A percentile compares a stretch with the other conserved stretches of the same genome.
phyloP scores from a whole-genome alignment of 2,113 vertebrate genomes.

The Alexandromys fortis region DNA sequence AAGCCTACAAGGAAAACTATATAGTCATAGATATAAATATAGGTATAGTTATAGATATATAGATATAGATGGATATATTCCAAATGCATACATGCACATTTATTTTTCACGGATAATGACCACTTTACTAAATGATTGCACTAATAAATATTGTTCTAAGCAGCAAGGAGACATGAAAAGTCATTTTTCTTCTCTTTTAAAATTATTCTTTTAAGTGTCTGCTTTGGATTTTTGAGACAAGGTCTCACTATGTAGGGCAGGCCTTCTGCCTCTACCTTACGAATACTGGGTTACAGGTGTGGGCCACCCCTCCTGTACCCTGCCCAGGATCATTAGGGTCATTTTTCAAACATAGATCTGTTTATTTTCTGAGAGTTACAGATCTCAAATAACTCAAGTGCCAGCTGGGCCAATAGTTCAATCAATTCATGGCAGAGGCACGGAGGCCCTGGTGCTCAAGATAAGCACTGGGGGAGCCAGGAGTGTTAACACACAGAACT shows the following conservation, averaged over 20 bases:
- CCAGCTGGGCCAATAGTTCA: background rate
- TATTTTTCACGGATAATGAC: background rate
- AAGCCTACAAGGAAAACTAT: background rate
- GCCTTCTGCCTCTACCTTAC: background rate
- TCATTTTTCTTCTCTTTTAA: constrained; percentile 39
- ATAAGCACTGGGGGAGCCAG: background rate
- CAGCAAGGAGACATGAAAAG: background rate
- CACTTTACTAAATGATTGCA: constrained; percentile 20
- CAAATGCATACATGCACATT: background rate
- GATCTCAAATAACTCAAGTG: constrained; percentile 50
- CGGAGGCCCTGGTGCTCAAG: background rate
- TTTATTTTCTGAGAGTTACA: constrained; percentile 48
- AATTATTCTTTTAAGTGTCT: background rate
- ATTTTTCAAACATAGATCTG: constrained; percentile 24
- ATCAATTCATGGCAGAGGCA: background rate
- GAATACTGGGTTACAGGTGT: background rate
- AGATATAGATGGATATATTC: no score
- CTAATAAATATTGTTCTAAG: constrained; percentile 20
- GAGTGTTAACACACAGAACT: background rate
- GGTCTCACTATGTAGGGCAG: background rate
- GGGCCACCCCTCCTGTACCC: no score
- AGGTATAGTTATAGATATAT: no score
- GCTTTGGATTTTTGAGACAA: background rate
- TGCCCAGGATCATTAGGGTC: background rate
- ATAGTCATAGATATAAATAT: background rate